Conservation (phyloP, 2,888 invertebrate genomes). For the Mythimna vitellina region DNA sequence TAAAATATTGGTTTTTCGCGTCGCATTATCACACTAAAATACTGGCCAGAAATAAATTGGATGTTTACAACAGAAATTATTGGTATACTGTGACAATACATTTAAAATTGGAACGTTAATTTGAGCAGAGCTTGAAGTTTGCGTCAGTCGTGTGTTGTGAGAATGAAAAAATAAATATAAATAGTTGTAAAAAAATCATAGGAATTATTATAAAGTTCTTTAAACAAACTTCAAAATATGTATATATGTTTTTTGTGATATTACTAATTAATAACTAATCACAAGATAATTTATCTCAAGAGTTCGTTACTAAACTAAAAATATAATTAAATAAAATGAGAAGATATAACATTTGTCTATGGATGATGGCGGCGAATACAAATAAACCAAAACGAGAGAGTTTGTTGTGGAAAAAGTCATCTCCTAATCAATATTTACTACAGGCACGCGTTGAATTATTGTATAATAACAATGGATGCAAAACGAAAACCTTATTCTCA, state of each 20-base stretch:
- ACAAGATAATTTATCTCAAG: neutral
- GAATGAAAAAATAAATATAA: neutral
- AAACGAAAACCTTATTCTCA: neutral
- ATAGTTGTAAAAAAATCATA: neutral
- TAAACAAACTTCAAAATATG: neutral
- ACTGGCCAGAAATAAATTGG: neutral
- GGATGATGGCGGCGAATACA: conserved; percentile 12
- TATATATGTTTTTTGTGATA: neutral
- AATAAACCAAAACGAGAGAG: neutral
- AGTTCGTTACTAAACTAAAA: neutral
- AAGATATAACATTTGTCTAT: neutral
- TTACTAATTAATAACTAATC: neutral
- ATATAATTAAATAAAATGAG: neutral
- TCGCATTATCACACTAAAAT: neutral
- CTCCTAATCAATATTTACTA: neutral
- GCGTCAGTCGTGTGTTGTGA: conserved; percentile 1
- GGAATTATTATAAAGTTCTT: neutral
- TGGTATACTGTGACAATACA: neutral
- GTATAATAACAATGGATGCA: neutral
- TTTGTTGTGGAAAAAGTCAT: neutral
- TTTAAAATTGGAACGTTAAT: conserved; percentile 19
- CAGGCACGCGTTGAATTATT: neutral
- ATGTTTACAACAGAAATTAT: neutral
- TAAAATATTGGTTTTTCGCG: neutral
- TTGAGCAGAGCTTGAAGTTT: neutral